Percentiles rank a stretch among this genome's conserved stretches.
These are phyloP conservation scores for Theonella swinhoei DNA, from an alignment of 37 sponge, comb jelly and placozoan genomes.

Conservation along the genomic window DNA sequence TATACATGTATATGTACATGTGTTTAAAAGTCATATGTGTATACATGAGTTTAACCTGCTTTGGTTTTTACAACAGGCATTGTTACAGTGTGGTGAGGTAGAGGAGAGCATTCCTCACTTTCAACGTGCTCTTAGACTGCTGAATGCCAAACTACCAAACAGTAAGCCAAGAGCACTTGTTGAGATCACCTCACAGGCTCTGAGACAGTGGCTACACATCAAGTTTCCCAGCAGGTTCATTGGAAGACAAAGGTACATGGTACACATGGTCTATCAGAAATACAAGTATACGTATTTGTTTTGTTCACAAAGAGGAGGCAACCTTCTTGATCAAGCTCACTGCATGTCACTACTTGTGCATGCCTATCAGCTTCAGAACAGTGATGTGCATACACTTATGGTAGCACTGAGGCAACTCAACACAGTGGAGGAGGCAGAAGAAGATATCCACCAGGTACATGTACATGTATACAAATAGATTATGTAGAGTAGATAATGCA, in stretches of 20 bases:
- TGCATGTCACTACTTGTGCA: constrained; percentile 69
- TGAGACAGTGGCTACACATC: constrained; percentile 62
- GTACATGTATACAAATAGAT: background rate
- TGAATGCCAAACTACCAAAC: constrained; percentile 46
- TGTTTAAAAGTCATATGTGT: background rate
- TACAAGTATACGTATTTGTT: background rate
- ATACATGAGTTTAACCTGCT: background rate
- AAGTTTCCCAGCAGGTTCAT: constrained; percentile 48
- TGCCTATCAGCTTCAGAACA: constrained; percentile 71
- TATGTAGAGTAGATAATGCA: background rate
- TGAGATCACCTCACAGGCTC: constrained; percentile 20
- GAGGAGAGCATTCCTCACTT: constrained; percentile 67
- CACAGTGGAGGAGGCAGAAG: constrained; percentile 64
- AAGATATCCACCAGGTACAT: constrained; percentile 66
- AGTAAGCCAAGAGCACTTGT: background rate
- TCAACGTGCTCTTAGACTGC: constrained; percentile 40
- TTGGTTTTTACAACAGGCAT: constrained; percentile 36
- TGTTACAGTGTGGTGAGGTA: constrained; percentile 69
- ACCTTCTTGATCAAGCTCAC: constrained; percentile 56
- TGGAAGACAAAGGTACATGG: constrained; percentile 20
- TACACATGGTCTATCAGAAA: background rate
- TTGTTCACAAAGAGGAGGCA: background rate
- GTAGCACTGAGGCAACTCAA: constrained; percentile 75
- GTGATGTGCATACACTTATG: constrained; percentile 57
- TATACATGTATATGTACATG: background rate